Evolutionary conservation across 2,888 invertebrate species (phyloP), one percentile per base, ranked within the genome.

Genomic region (Xestoiulus laeticollis): DNA sequence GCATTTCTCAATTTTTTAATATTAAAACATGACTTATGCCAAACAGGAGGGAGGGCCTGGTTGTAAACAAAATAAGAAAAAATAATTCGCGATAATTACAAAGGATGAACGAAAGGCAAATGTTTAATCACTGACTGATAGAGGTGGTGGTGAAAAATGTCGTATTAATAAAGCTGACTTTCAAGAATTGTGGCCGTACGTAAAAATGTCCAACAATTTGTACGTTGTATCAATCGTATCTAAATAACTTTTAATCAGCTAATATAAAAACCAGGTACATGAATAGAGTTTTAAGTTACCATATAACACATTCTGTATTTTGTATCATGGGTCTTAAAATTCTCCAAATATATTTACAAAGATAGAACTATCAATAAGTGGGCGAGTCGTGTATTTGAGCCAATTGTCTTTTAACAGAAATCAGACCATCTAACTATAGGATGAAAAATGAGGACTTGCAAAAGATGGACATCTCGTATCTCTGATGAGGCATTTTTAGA

Each of bases 1-100:
- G 48, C 59, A 59, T 59, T 59, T 59, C 59, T 59, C 59, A 59
- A n/a, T 59, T 59, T 59, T 38, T 59, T 59, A n/a, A 59, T n/a
- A n/a, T 6, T 59, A 59, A 59, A 59, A 19, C 3, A 19, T 59
- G 59, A n/a, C 59, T 59, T 19, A 19, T n/a, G 59, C 19, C 48
- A 59, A 59, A 59, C 14, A 19, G n/a, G 59, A 59, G 59, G n/a
- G n/a, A n/a, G n/a, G n/a, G n/a, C 59, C 19, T n/a, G n/a, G 19
- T n/a, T 59, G 59, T 59, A 59, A 48, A n/a, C 59, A n/a, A 59
- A 59, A 48, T 59, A 19, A 48, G 10, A 48, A n/a, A n/a, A 48
- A 59, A 59, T n/a, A 6, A 59, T 59, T 59, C n/a, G 4, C 4
- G 59, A 19, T 59, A 59, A 19, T n/a, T 3, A 59, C 19, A n/a